Evolutionary conservation across 1,140 invertebrate genomes (phyloP).

Genomic region (Diploscapter pachys): DNA sequence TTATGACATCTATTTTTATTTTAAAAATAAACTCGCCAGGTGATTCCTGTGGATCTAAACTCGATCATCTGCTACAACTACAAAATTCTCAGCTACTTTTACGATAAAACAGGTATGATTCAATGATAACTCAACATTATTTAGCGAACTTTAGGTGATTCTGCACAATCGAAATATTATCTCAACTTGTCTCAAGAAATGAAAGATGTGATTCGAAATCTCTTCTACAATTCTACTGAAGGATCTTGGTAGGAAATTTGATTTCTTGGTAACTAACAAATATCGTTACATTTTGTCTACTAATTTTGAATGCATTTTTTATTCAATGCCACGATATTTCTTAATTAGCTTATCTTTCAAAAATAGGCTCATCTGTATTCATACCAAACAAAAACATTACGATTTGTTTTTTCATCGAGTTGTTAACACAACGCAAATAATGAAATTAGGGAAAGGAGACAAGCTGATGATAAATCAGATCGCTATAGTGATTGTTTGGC

Average conservation of each 20-base stretch:
- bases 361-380: no score
- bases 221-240: slow-evolving; percentile 77
- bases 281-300: no score
- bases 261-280: no score
- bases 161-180: slow-evolving; percentile 66
- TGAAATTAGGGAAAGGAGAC: no score
- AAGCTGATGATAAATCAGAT: no score
- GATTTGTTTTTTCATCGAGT: background rate
- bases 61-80: slow-evolving; percentile 60
- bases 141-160: slow-evolving; percentile 56
- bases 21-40: background rate
- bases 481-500: background rate
- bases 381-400: slow-evolving; percentile 33
- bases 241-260: slow-evolving; percentile 68
- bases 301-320: no score
- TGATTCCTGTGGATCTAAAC: slow-evolving; percentile 62
- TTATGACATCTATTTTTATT: background rate
- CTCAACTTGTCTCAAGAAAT: slow-evolving; percentile 67
- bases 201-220: slow-evolving; percentile 65
- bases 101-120: slow-evolving; percentile 42
- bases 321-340: no score
- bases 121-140: background rate
- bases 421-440: no score
- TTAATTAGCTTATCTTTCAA: no score
- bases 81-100: slow-evolving; percentile 58